Percentiles rank a stretch among this genome's conserved stretches.
These are phyloP conservation scores for Gallirallus australis DNA, from an alignment of 2,797 vertebrate species.

Conservation along the genomic window DNA sequence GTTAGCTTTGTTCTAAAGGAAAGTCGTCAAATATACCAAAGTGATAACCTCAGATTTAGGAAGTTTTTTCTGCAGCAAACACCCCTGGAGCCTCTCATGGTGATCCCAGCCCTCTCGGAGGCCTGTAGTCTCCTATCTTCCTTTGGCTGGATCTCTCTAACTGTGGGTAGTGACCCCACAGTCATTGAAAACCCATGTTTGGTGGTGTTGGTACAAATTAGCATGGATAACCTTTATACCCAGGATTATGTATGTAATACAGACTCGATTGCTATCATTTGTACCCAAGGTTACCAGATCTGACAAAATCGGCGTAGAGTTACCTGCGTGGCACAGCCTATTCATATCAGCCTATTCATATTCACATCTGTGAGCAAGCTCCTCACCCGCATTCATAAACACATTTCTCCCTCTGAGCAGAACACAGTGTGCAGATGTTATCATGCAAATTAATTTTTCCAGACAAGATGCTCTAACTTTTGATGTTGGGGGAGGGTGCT, in stretches of 20 bases:
- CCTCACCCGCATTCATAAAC: conserved; percentile 27
- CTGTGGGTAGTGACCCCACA: background rate
- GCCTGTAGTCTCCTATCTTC: background rate
- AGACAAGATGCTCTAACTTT: background rate
- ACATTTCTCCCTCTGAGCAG: background rate
- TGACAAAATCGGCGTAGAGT: conserved; percentile 25
- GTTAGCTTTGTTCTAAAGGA: background rate
- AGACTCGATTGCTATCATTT: conserved; percentile 2
- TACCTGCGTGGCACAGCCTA: background rate
- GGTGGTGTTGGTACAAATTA: background rate
- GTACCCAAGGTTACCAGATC: conserved; percentile 38
- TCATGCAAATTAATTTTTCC: background rate
- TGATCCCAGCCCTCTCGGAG: background rate
- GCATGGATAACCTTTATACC: background rate
- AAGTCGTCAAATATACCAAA: background rate
- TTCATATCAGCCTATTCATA: conserved; percentile 36
- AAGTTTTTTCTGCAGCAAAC: conserved; percentile 17
- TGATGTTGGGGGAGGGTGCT: background rate
- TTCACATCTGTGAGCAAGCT: background rate
- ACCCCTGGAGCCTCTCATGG: background rate
- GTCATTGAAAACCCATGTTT: background rate
- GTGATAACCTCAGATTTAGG: background rate
- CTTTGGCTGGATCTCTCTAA: background rate
- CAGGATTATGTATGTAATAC: background rate
- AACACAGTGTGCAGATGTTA: conserved; percentile 27